Evolutionary conservation across 2,888 invertebrate species (phyloP).

Genomic region (Onthophagus sagittarius): DNA sequence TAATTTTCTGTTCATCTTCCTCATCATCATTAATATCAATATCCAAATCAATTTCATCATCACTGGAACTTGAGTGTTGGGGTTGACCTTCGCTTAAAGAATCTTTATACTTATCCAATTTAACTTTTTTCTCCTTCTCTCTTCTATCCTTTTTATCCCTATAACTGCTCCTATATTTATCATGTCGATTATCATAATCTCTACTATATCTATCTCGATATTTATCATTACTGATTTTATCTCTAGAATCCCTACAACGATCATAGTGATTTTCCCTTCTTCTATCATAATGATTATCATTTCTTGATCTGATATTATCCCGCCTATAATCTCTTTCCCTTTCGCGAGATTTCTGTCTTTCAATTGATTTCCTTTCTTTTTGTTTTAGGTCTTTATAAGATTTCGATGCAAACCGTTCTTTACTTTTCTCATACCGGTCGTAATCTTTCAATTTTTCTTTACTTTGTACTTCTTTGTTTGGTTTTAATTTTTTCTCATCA

Average conservation of each 20-base stretch:
- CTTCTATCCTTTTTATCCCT: slow-evolving; percentile 42
- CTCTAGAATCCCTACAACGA: slow-evolving; percentile 29
- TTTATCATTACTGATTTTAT: slow-evolving; percentile 30
- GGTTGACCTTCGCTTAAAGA: slow-evolving; percentile 78
- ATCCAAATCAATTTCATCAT: slow-evolving; percentile 69
- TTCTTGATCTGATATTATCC: slow-evolving; percentile 37
- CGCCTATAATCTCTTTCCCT: slow-evolving; percentile 11
- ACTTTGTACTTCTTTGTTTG: neutral
- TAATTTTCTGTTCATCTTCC: slow-evolving; percentile 90
- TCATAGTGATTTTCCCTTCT: slow-evolving; percentile 29
- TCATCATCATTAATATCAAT: slow-evolving; percentile 78
- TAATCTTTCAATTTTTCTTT: slow-evolving; percentile 21
- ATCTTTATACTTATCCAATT: slow-evolving; percentile 61
- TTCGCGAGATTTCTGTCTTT: slow-evolving; percentile 22
- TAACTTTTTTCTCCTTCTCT: slow-evolving; percentile 46
- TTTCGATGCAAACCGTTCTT: slow-evolving; percentile 23
- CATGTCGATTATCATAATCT: slow-evolving; percentile 37
- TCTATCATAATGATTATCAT: slow-evolving; percentile 32
- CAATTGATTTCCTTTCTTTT: slow-evolving; percentile 16
- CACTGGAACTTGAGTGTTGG: slow-evolving; percentile 65
- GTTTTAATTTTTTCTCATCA: slow-evolving; percentile 25
- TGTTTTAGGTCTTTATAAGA: neutral
- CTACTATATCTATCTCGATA: slow-evolving; percentile 33
- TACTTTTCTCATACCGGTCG: slow-evolving; percentile 36
- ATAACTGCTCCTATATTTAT: slow-evolving; percentile 26